Evolutionary conservation across 2,113 vertebrate genomes (phyloP).

Genomic region (Pantherophis guttatus): DNA sequence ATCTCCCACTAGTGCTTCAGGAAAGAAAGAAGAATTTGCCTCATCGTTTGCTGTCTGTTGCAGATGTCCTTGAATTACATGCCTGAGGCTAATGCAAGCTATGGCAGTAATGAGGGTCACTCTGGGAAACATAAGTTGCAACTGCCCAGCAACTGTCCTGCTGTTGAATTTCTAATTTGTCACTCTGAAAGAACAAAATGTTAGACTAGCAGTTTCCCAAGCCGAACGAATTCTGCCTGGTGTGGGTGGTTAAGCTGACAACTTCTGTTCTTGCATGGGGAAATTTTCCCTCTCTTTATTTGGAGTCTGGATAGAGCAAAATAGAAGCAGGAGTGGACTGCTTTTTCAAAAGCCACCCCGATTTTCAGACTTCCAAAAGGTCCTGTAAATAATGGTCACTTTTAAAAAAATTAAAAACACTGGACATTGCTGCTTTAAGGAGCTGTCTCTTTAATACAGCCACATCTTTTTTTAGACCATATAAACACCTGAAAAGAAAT

Average conservation of each 20-base stretch:
- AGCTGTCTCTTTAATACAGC: background rate
- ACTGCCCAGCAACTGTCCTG: background rate
- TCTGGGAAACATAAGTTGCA: background rate
- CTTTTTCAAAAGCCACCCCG: background rate
- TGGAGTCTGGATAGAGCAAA: background rate
- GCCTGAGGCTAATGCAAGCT: background rate
- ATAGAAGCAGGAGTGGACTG: background rate
- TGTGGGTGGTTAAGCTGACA: background rate
- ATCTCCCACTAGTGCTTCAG: background rate
- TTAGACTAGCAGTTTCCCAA: background rate
- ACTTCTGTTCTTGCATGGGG: background rate
- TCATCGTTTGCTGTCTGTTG: background rate
- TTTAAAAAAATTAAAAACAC: background rate
- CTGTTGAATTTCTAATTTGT: background rate
- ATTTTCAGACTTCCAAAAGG: background rate
- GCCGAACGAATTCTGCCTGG: background rate
- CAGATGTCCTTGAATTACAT: background rate
- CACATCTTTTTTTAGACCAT: background rate
- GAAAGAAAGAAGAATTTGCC: background rate
- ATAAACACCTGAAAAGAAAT: background rate
- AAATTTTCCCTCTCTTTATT: background rate
- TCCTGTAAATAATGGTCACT: background rate
- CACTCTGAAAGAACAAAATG: background rate
- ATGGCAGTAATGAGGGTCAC: background rate
- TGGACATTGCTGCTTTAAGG: background rate